Evolutionary conservation across 1,140 invertebrate species (phyloP), one percentile per base, ranked within the genome.

Genomic region (Eurosta solidaginis): DNA sequence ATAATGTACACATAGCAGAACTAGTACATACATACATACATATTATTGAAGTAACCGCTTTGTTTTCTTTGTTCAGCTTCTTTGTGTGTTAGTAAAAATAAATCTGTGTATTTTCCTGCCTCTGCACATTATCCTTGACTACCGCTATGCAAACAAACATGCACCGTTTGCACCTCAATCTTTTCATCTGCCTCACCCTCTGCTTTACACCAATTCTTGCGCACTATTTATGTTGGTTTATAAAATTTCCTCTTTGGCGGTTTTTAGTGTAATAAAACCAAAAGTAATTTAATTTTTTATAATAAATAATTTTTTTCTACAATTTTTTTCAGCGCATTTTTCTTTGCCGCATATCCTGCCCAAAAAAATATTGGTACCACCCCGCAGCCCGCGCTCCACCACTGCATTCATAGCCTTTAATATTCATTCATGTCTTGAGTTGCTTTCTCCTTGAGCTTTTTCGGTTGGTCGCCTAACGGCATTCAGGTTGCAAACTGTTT

Each of bases 281-380:
- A 68, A 68, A 68, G 59, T 68, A 68, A 68, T 68, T 68, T 68
- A 36, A 68, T 68, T 68, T 68, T 68, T 68, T 40, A 14, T 33
- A 68, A 68, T n/a, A n/a, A n/a, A n/a, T 68, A 68, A 68, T 68
- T 68, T 68, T 68, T 9, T 68, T n/a, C n/a, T n/a, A n/a, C n/a
- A n/a, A n/a, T 68, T 63, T 68, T 68, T 33, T 68, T 68, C 59
- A 68, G 33, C 1, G 6, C n/a, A 20, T 68, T 33, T 68, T 40
- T 27, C 59, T 4, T 33, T 59, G 4, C 27, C 22, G 29, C 27
- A 29, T 17, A 36, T 4, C 27, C 45, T 9, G n/a, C n/a, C n/a
- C n/a, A n/a, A n/a, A n/a, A n/a, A n/a, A n/a, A n/a, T n/a, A n/a
- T n/a, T n/a, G n/a, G n/a, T n/a, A n/a, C n/a, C n/a, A n/a, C n/a